Evolutionary conservation across 1,140 invertebrate species (phyloP), one percentile per base, ranked within the genome.

Genomic region (Eumeta japonica): DNA sequence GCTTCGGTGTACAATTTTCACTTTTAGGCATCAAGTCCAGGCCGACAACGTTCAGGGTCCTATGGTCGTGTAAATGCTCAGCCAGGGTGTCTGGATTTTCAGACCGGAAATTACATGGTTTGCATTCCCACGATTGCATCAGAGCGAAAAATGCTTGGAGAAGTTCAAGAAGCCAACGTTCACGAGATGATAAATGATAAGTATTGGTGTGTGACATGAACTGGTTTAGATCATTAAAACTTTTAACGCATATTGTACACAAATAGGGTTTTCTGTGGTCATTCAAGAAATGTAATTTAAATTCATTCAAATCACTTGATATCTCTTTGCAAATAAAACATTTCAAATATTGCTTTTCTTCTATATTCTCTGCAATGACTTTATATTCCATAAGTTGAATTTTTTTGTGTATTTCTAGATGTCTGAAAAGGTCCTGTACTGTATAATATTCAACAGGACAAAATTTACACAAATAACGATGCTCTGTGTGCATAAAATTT

Each of bases 351-450:
- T 71, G 53, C 15, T 66, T 74, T 0, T 58, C 55, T 37, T 65
- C 56, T 4, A 71, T 58, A 11, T 67, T 53, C 45, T 73, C 62
- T 2, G 64, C 60, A 36, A 73, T 59, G 13, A 70, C 60, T 61
- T 73, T 71, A 38, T 65, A 73, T 20, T 73, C 68, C 57, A 63
- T 68, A 16, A 71, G 14, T 33, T 73, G 68, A 5, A 73, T 64
- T 46, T 63, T 65, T 32, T 67, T 65, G 33, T 73, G 68, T 45
- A 61, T 52, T 41, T 62, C 59, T 13, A 73, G 48, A 49, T 73
- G 68, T 43, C 65, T 68, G 35, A 71, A 67, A 3, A 73, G 45
- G 15, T 68, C 64, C 33, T 71, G 71, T 3, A 58, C 43, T 0
- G 62, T 71, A 16, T 59, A 45, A 19, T 74, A 70, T 34, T 68